Evolutionary conservation across 2,797 vertebrate genomes (phyloP).

Genomic region (Peromyscus nudipes): DNA sequence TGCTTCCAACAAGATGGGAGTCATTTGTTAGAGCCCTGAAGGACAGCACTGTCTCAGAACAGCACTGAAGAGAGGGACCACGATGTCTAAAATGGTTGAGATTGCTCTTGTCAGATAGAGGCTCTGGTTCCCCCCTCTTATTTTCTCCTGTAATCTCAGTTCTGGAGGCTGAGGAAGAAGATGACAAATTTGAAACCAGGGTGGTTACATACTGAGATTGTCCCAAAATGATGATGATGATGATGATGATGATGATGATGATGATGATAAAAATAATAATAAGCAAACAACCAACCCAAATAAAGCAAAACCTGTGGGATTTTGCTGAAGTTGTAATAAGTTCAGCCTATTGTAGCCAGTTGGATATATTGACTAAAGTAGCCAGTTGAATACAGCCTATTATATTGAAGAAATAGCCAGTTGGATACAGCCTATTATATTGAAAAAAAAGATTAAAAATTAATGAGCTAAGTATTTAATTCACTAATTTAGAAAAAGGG

Average conservation of each 20-base stretch:
- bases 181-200: background rate
- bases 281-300: background rate
- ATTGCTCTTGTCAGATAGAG: background rate
- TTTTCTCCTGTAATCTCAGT: background rate
- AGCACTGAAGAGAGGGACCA: constrained; percentile 16
- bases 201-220: background rate
- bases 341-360: background rate
- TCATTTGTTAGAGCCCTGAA: background rate
- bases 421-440: background rate
- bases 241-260: background rate
- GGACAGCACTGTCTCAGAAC: background rate
- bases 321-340: constrained; percentile 36
- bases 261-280: background rate
- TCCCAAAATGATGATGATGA: constrained; percentile 13
- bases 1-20: background rate
- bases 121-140: background rate
- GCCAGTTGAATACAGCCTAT: background rate
- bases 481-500: constrained; percentile 36
- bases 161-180: background rate
- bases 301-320: constrained; percentile 44
- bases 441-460: constrained; percentile 9
- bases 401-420: no score
- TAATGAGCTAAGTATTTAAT: constrained; percentile 61
- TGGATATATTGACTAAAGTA: background rate
- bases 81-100: background rate